Evolutionary conservation across 2,113 vertebrate species (phyloP).

Genomic region (Serinus canaria): DNA sequence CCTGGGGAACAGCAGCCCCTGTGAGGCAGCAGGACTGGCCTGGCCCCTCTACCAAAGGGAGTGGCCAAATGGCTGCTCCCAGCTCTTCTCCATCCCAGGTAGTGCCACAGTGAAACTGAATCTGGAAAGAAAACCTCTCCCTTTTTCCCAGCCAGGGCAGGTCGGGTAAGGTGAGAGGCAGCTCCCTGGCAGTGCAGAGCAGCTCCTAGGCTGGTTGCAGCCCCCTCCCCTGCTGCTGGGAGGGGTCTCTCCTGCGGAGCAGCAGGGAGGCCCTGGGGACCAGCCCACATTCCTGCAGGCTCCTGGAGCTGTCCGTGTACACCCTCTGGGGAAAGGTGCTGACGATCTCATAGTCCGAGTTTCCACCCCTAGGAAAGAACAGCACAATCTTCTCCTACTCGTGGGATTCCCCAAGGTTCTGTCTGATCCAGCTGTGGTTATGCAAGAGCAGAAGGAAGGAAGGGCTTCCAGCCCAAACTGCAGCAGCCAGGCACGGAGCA

Average conservation of each 20-base stretch:
- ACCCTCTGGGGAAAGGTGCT: conserved; percentile 76
- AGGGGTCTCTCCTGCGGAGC: conserved; percentile 55
- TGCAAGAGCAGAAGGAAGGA: neutral
- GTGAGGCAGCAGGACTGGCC: neutral
- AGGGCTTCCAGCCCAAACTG: neutral
- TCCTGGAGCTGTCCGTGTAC: conserved; percentile 74
- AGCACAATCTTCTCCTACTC: conserved; percentile 2
- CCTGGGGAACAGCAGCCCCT: neutral
- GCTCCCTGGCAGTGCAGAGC: neutral
- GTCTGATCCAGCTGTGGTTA: neutral
- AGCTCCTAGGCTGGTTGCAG: neutral
- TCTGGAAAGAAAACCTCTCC: neutral
- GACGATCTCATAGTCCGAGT: conserved; percentile 80
- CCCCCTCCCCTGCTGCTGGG: neutral
- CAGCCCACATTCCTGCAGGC: conserved; percentile 80
- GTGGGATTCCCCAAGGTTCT: neutral
- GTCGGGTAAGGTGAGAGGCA: neutral
- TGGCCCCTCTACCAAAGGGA: neutral
- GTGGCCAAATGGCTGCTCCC: neutral
- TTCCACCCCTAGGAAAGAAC: conserved; percentile 72
- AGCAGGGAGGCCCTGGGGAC: conserved; percentile 74
- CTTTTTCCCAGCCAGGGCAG: neutral
- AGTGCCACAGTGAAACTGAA: neutral
- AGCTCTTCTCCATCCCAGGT: neutral
- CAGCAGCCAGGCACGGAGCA: neutral